A percentile compares a stretch with the other conserved stretches of the same genome.
Evolutionary conservation across 2,888 invertebrate species (phyloP).

Genomic region (Ectemnius cavifrons): DNA sequence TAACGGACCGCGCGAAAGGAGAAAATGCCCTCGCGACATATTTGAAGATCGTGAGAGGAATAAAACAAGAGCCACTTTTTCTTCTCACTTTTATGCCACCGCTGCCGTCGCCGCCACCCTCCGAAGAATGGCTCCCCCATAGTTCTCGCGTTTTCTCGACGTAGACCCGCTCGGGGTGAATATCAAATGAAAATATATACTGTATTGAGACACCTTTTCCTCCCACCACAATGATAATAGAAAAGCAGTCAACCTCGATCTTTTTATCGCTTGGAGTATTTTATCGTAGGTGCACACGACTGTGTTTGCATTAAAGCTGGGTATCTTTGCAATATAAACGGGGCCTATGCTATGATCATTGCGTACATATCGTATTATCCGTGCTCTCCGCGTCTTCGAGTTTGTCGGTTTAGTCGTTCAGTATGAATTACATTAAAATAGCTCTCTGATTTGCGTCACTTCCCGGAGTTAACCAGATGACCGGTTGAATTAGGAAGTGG

Average conservation of each 20-base stretch:
- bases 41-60: constrained; percentile 51
- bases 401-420: constrained; percentile 12
- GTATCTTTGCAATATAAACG: too few species aligned
- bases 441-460: constrained; percentile 48
- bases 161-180: not conserved
- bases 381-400: too few species aligned
- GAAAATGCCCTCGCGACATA: constrained; percentile 36
- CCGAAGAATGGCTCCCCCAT: not conserved
- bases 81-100: constrained; percentile 12
- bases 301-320: constrained; percentile 33
- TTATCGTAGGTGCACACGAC: constrained; percentile 20
- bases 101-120: not conserved
- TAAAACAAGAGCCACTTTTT: constrained; percentile 21
- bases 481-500: constrained; percentile 52
- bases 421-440: constrained; percentile 54
- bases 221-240: not conserved
- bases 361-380: too few species aligned
- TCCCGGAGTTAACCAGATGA: constrained; percentile 22
- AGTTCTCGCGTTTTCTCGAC: not conserved
- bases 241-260: constrained; percentile 2
- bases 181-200: constrained; percentile 10
- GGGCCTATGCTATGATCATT: too few species aligned
- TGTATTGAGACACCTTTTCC: not conserved
- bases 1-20: constrained; percentile 26
- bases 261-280: constrained; percentile 31